These are phyloP conservation scores for Aotus griseimembra DNA, from an alignment of 2,797 vertebrate genomes.

Conservation along the genomic window DNA sequence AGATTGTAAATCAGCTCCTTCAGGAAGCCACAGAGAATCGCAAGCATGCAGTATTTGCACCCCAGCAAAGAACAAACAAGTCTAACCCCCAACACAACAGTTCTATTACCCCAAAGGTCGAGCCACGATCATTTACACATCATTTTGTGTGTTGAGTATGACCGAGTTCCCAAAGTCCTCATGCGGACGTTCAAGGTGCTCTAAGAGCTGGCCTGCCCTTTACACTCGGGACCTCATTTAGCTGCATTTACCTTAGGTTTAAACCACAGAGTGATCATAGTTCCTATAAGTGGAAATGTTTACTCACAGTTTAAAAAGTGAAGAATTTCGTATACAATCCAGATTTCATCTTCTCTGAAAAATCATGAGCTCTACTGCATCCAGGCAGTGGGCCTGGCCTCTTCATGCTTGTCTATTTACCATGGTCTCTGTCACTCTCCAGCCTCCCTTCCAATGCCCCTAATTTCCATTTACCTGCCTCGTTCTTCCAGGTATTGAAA, in stretches of 20 bases:
- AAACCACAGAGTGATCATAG: neutral
- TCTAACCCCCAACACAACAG: fast-evolving
- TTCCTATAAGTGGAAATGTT: conserved; percentile 5
- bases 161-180: neutral
- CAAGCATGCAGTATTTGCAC: neutral
- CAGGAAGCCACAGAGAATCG: neutral
- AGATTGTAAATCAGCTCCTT: neutral
- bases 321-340: neutral
- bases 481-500: neutral
- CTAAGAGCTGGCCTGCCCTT: neutral
- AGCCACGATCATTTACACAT: neutral
- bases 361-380: neutral
- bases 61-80: neutral
- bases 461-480: neutral
- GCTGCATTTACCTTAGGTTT: neutral
- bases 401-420: fast-evolving
- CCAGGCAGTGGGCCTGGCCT: fast-evolving
- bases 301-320: neutral
- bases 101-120: neutral
- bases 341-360: neutral
- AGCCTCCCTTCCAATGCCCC: neutral
- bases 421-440: fast-evolving
- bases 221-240: neutral
- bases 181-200: neutral
- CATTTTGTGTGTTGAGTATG: neutral